phyloP scores from a whole-genome alignment of 2,113 vertebrate genomes.

The Gnathonemus longibarbis region DNA sequence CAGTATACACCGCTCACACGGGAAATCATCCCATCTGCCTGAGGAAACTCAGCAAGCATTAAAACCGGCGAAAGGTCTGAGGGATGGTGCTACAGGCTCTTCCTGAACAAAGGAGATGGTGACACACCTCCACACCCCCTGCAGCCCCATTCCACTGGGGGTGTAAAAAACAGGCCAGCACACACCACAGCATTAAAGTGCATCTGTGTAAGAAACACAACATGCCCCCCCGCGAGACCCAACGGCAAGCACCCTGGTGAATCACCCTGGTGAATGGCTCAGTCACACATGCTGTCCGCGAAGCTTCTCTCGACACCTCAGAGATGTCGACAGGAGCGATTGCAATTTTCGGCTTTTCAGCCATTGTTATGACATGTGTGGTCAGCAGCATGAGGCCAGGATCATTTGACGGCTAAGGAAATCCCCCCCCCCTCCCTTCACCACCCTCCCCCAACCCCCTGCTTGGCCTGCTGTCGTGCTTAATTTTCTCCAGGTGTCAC shows the following conservation, averaged over 20 bases:
- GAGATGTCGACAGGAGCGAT: neutral
- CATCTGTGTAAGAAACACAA: neutral
- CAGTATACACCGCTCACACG: neutral
- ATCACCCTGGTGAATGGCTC: neutral
- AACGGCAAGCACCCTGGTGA: neutral
- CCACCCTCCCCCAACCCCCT: neutral
- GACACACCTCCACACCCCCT: neutral
- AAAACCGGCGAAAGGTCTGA: neutral
- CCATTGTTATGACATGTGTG: neutral
- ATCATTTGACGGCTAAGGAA: neutral
- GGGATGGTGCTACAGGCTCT: neutral
- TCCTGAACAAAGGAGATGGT: neutral
- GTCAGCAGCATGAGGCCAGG: neutral
- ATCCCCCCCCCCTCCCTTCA: no score
- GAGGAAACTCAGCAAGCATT: neutral
- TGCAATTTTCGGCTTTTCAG: neutral
- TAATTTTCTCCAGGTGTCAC: neutral
- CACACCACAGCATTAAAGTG: conserved; percentile 18
- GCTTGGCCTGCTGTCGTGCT: no score
- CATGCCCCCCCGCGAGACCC: neutral
- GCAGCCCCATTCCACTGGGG: neutral
- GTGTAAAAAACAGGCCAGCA: conserved; percentile 6
- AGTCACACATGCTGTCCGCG: neutral
- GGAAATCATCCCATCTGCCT: neutral
- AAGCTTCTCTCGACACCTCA: neutral